Conservation (phyloP, 2,888 invertebrate species). For the Netelia fuscicornis region DNA sequence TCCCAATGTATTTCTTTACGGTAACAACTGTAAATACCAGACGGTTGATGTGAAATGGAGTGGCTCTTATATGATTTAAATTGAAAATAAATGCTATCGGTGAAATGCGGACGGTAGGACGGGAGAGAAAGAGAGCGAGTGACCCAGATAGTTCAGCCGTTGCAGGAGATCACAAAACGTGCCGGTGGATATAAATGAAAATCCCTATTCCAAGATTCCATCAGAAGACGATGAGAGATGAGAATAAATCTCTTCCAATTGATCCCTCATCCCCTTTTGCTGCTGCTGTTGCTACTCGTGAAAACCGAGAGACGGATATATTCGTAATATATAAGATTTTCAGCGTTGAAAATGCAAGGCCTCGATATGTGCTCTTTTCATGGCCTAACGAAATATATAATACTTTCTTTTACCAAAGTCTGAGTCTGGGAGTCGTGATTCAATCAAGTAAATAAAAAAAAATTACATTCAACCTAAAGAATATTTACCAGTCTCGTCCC, state of each 20-base stretch:
- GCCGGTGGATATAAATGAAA: slow-evolving; percentile 49
- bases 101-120: not conserved
- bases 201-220: slow-evolving; percentile 55
- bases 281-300: slow-evolving; percentile 4
- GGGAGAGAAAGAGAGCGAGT: slow-evolving; percentile 8
- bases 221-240: slow-evolving; percentile 58
- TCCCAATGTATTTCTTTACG: too few relatives aligned
- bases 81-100: slow-evolving; percentile 46
- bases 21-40: too few relatives aligned
- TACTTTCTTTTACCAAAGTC: slow-evolving; percentile 6
- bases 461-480: slow-evolving; percentile 21
- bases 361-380: slow-evolving; percentile 38
- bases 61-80: slow-evolving; percentile 27
- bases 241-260: slow-evolving; percentile 56
- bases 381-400: slow-evolving; percentile 27
- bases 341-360: slow-evolving; percentile 60
- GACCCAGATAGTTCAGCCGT: slow-evolving; percentile 55
- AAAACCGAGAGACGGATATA: slow-evolving; percentile 18
- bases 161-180: slow-evolving; percentile 20
- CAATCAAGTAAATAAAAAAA: slow-evolving; percentile 60
- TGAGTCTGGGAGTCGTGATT: slow-evolving; percentile 32
- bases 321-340: slow-evolving; percentile 42
- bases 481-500: slow-evolving; percentile 46
- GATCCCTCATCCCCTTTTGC: slow-evolving; percentile 10
- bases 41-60: too few relatives aligned